A percentile compares a stretch with the other conserved stretches of the same genome.
Evolutionary conservation across 2,113 vertebrate genomes (phyloP).

Genomic region (Rhynchopsitta pachyrhyncha): DNA sequence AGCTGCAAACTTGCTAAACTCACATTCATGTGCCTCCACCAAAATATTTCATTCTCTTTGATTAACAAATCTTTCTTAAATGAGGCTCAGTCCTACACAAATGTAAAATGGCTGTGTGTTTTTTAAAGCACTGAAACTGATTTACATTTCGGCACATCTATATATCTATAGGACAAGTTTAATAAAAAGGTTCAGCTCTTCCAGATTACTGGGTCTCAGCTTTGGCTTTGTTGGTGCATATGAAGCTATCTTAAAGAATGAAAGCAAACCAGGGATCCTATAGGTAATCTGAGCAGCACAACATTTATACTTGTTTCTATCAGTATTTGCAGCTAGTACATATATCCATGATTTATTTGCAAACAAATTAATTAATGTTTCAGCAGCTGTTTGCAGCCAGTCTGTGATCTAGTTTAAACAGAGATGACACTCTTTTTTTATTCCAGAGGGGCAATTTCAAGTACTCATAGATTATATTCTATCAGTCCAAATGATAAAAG

Average conservation of each 20-base stretch:
- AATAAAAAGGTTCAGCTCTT: background rate
- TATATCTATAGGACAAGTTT: background rate
- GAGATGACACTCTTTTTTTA: slow-evolving; percentile 76
- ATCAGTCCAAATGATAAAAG: slow-evolving; percentile 73
- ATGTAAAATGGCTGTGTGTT: slow-evolving; percentile 40
- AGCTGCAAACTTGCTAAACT: slow-evolving; percentile 67
- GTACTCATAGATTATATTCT: slow-evolving; percentile 70
- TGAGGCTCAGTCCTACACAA: slow-evolving; percentile 46
- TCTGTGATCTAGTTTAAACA: slow-evolving; percentile 77
- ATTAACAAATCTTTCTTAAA: slow-evolving; percentile 74
- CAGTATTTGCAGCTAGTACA: slow-evolving; percentile 70
- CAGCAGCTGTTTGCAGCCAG: slow-evolving; percentile 81
- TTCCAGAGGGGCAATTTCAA: slow-evolving; percentile 73
- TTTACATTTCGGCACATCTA: slow-evolving; percentile 3
- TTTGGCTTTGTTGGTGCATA: slow-evolving; percentile 15
- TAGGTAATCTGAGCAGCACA: slow-evolving; percentile 49
- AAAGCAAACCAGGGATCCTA: slow-evolving; percentile 35
- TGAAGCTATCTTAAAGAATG: slow-evolving; percentile 20
- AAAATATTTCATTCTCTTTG: slow-evolving; percentile 80
- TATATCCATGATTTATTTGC: slow-evolving; percentile 82
- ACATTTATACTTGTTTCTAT: slow-evolving; percentile 72
- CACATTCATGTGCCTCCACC: slow-evolving; percentile 66
- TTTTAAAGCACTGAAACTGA: slow-evolving; percentile 32
- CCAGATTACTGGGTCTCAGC: background rate
- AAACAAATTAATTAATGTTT: slow-evolving; percentile 86